Evolutionary conservation across 2,888 invertebrate genomes (phyloP), one percentile per base, ranked within the genome.

Genomic region (Ephialtes manifestator): DNA sequence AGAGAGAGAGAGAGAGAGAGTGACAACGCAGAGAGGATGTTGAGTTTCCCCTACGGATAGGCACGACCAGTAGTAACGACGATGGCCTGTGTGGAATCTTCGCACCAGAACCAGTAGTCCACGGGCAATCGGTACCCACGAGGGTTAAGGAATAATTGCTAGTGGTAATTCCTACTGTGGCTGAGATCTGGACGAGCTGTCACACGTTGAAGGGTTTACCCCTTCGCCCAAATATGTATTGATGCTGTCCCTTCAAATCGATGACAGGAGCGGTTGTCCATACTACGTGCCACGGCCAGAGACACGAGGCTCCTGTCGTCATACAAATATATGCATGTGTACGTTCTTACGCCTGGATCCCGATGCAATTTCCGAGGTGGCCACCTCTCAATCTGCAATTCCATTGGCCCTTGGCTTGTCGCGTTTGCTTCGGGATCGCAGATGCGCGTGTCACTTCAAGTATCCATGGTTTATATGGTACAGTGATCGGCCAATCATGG

Each of bases 181-280:
- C 28, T 24, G 55, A 74, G 74, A 48, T 24, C 68, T 60, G 58
- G 43, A 63, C 24, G 67, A 55, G 48, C 71, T 74, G 72, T 70
- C 85, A 68, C 51, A 76, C 81, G 76, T 76, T 80, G 67, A 60
- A 81, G 81, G 84, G 78, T 85, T 84, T 85, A 79, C 81, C 78
- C 80, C 80, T 85, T 78, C 74, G 83, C 75, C 60, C 83, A 81
- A 85, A 85, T 85, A 81, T 75, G 80, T 65, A 75, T 80, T 80
- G 51, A 11, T 48, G 48, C 58, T 51, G 68, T 51, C 70, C 72
- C 81, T 75, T 65, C 76, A 78, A 83, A 81, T 86, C 60, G 77
- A 77, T 68, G 78, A 80, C 79, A 15, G 63, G 20, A 39, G 28
- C 63, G 79, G 78, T 74, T 68, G 86, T 15, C 31, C 20, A 3